Evolutionary conservation across 2,888 invertebrate genomes (phyloP).

Genomic region (Rapana venosa): DNA sequence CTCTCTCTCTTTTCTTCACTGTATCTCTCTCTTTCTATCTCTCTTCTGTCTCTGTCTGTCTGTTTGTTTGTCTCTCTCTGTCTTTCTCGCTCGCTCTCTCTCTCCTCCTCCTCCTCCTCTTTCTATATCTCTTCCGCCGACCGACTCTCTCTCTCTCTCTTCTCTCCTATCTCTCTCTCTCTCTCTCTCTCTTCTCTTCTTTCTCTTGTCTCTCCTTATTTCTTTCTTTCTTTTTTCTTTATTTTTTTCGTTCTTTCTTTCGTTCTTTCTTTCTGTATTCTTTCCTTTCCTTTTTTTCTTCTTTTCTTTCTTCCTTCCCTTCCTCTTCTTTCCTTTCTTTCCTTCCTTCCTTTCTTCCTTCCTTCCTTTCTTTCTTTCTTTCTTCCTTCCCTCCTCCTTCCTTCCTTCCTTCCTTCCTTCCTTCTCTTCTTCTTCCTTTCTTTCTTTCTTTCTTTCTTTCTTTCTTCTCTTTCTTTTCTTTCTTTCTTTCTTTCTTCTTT

Average conservation of each 20-base stretch:
- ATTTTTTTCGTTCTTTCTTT: too few relatives aligned
- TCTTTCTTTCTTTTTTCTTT: background rate
- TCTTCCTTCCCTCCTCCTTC: background rate
- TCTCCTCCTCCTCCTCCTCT: too few relatives aligned
- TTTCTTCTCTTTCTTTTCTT: background rate
- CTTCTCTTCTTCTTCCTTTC: background rate
- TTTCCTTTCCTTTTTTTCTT: background rate
- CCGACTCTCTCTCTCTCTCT: too few relatives aligned
- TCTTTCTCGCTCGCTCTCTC: too few relatives aligned
- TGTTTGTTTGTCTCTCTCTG: background rate
- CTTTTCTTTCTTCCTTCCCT: background rate
- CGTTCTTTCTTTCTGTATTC: too few relatives aligned
- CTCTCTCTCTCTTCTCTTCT: background rate
- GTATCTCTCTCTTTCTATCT: background rate
- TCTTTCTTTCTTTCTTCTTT: background rate
- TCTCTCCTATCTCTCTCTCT: background rate
- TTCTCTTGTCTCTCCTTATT: background rate
- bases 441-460: background rate
- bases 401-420: background rate
- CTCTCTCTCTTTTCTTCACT: background rate
- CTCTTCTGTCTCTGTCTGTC: slow-evolving; percentile 11
- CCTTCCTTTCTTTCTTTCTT: background rate
- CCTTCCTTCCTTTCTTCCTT: background rate
- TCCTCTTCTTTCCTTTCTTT: too few relatives aligned
- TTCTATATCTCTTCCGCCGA: too few relatives aligned